Conservation (phyloP, 2,113 vertebrate genomes). For the Nycticebus coucang region DNA sequence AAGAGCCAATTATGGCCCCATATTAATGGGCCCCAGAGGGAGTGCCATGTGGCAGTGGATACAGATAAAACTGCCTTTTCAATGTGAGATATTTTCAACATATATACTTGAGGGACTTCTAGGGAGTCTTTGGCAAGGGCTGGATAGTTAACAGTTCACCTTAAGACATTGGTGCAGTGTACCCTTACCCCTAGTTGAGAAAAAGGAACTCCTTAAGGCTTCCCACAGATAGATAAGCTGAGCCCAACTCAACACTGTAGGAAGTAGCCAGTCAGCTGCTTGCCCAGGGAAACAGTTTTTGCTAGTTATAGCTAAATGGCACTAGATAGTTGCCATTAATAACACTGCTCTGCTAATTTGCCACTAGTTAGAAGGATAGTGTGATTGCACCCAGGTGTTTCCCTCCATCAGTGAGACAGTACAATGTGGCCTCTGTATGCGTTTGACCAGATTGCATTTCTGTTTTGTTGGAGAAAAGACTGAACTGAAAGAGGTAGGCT, state of each 20-base stretch:
- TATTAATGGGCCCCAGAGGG: constrained; percentile 49
- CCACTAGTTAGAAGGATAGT: constrained; percentile 43
- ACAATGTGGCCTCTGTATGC: constrained; percentile 70
- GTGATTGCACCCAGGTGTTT: constrained; percentile 38
- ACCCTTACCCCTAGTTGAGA: not conserved
- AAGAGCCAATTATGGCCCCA: not conserved
- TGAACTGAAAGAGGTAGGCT: constrained; percentile 51
- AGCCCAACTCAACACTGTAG: not conserved
- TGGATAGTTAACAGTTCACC: not conserved
- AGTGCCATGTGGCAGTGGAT: not conserved
- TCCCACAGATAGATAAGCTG: not conserved
- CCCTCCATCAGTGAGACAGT: constrained; percentile 9
- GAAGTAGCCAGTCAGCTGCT: constrained; percentile 18
- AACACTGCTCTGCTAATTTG: not conserved
- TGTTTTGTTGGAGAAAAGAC: constrained; percentile 64
- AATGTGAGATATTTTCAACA: constrained; percentile 25
- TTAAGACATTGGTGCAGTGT: constrained; percentile 5
- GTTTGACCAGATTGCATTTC: constrained; percentile 59
- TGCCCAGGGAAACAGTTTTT: constrained; percentile 47
- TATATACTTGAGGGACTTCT: not conserved
- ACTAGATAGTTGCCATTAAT: constrained; percentile 50
- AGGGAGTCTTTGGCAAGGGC: constrained; percentile 10
- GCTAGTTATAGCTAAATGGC: constrained; percentile 11
- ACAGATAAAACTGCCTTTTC: not conserved
- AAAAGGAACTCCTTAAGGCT: not conserved